Evolutionary conservation across 2,797 vertebrate genomes (phyloP).

Genomic region (Holocentrus rufus): DNA sequence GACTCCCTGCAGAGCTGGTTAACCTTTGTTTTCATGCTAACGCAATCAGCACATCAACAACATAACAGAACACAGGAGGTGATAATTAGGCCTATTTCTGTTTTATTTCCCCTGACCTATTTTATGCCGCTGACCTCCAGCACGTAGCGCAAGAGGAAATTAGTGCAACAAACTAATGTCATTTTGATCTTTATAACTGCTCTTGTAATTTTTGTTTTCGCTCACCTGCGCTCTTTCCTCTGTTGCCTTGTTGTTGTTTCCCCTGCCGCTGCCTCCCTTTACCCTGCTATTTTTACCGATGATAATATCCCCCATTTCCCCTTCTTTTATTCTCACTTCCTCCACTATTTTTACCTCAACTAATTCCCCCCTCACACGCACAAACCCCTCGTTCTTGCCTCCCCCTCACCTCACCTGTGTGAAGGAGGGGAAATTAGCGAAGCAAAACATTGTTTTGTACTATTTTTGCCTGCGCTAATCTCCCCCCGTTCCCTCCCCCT

Average conservation of each 20-base stretch:
- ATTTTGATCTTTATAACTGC: constrained; percentile 16
- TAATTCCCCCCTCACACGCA: constrained; percentile 28
- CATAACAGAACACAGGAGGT: constrained; percentile 27
- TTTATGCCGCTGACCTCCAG: constrained; percentile 19
- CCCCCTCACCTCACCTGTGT: constrained; percentile 41
- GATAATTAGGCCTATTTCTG: constrained; percentile 42
- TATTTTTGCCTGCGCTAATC: constrained; percentile 59
- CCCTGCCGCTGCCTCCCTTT: constrained; percentile 39
- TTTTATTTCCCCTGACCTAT: background rate
- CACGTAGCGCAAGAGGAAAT: constrained; percentile 12
- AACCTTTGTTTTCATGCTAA: constrained; percentile 49
- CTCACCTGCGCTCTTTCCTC: constrained; percentile 10
- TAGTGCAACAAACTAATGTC: constrained; percentile 11
- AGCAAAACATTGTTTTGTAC: constrained; percentile 39
- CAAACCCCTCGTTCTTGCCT: background rate
- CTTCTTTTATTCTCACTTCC: constrained; percentile 19
- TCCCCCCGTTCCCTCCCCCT: constrained; percentile 9
- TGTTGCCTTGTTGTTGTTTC: constrained; percentile 39
- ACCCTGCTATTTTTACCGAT: constrained; percentile 48
- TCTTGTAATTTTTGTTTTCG: constrained; percentile 28
- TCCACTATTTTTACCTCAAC: constrained; percentile 38
- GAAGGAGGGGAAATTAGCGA: constrained; percentile 49
- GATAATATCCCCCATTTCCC: constrained; percentile 13
- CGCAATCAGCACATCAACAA: constrained; percentile 19
- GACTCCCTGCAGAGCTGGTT: constrained; percentile 41